Evolutionary conservation across 1,140 invertebrate species (phyloP).

Genomic region (Tetragonula clypearis): DNA sequence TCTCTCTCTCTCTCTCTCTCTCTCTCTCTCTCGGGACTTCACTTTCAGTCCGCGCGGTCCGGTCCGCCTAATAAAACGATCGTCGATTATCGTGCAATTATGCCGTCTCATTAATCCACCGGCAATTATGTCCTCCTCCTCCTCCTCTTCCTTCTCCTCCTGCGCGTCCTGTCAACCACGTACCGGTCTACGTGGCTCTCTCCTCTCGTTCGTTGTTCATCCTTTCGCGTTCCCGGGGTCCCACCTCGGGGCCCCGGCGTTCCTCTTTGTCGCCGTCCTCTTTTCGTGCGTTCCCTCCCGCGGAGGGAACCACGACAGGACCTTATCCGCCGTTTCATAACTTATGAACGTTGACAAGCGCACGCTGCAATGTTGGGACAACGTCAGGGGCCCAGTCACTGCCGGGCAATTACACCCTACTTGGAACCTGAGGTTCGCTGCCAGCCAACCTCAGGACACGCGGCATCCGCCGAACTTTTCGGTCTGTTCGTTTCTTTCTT

Average conservation of each 20-base stretch:
- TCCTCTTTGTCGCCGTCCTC: constrained; percentile 50
- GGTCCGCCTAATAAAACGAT: constrained; percentile 79
- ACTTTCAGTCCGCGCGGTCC: constrained; percentile 47
- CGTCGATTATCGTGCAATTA: constrained; percentile 81
- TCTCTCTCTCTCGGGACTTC: too few relatives aligned
- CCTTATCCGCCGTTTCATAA: constrained; percentile 74
- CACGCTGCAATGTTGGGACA: constrained; percentile 74
- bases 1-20: too few relatives aligned
- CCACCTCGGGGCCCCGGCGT: constrained; percentile 29
- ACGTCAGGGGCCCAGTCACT: constrained; percentile 43
- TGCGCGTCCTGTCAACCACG: background rate
- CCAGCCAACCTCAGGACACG: constrained; percentile 5
- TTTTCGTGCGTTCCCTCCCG: constrained; percentile 34
- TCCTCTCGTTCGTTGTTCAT: constrained; percentile 29
- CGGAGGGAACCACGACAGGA: constrained; percentile 40
- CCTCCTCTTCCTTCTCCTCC: constrained; percentile 31
- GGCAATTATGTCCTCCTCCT: constrained; percentile 72
- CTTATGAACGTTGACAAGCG: constrained; percentile 73
- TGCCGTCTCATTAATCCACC: constrained; percentile 81
- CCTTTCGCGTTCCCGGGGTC: constrained; percentile 14
- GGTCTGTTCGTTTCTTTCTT: background rate
- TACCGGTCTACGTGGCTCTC: background rate
- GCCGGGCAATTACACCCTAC: constrained; percentile 68
- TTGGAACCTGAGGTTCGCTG: constrained; percentile 52
- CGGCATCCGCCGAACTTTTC: constrained; percentile 31